Conservation (phyloP, 2,797 vertebrate genomes). For the Halcyon smyrnensis region DNA sequence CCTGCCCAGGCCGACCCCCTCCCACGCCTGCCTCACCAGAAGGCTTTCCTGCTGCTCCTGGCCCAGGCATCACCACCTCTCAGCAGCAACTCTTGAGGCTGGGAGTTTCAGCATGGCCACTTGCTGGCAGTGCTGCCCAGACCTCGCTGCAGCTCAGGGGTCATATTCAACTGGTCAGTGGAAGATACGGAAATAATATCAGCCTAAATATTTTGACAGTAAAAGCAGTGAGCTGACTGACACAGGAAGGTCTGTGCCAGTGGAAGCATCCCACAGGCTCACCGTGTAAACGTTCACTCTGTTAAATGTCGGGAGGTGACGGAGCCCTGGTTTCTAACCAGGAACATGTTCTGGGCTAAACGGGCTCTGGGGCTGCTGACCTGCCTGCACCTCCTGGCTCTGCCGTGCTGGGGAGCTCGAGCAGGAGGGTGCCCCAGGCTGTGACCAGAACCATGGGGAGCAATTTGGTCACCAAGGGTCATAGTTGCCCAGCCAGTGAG, state of each 20-base stretch:
- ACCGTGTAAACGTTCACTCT: not conserved
- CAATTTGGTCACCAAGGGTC: not conserved
- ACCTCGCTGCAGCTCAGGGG: not conserved
- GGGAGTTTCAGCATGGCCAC: not conserved
- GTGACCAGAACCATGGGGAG: accelerated
- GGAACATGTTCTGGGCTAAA: not conserved
- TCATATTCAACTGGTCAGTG: accelerated
- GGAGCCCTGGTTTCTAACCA: not conserved
- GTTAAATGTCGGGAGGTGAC: accelerated
- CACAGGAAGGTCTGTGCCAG: not conserved
- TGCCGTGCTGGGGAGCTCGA: accelerated
- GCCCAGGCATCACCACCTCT: not conserved
- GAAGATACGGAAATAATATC: not conserved
- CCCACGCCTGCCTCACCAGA: not conserved
- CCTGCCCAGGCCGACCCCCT: too few relatives aligned
- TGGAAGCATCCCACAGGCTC: not conserved
- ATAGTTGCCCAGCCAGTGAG: accelerated
- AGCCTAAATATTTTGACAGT: not conserved
- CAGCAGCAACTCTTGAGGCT: not conserved
- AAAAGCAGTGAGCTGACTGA: not conserved
- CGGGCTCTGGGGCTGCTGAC: not conserved
- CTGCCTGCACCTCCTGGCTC: not conserved
- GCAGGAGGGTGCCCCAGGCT: not conserved
- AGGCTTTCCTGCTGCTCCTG: not conserved
- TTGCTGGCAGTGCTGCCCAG: accelerated